Evolutionary conservation across 2,888 invertebrate species (phyloP), one percentile per base, ranked within the genome.

Genomic region (Cyclophora albipunctata): DNA sequence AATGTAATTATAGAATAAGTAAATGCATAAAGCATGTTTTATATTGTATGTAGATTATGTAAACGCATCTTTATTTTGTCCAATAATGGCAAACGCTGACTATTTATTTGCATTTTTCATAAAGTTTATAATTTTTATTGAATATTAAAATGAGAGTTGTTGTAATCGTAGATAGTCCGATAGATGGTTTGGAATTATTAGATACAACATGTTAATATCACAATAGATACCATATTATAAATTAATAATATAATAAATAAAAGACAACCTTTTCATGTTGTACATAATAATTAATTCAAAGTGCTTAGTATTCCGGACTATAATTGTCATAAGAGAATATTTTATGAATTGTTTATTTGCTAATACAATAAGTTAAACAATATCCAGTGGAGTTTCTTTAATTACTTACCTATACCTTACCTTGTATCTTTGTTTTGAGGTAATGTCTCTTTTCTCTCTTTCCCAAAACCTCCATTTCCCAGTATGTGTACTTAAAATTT

Each of bases 311-410:
- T 73, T 67, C 65, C 66, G 78, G 82, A 81, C 75, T 80, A 75
- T 69, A 69, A 77, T 72, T 79, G 75, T 85, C 75, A 81, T 79
- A 81, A 81, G 80, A 81, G 81, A 84, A 85, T 86, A 86, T 87
- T 87, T 87, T 87, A 87, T 85, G 81, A 84, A 86, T 86, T 87
- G 88, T 88, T 87, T 87, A 87, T 87, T 88, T 88, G 88, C 88
- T 88, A 87, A 87, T 88, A 87, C 84, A 85, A 97, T 53, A 94
- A 83, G 78, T 79, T 80, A 81, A 78, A 72, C 66, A 64, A 59
- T 49, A 58, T 51, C 2, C 20, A 20, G 59, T 69, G 67, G 76
- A 80, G 78, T 80, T 66, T 50, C 47, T 46, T 56, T 54, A 33
- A 41, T 35, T 42, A 46, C 40, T 7, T 43, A 37, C 40, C 58